Percentiles rank a stretch among this genome's conserved stretches.
phyloP scores from a whole-genome alignment of 2,888 invertebrate genomes.

The Tupiocoris notatus region DNA sequence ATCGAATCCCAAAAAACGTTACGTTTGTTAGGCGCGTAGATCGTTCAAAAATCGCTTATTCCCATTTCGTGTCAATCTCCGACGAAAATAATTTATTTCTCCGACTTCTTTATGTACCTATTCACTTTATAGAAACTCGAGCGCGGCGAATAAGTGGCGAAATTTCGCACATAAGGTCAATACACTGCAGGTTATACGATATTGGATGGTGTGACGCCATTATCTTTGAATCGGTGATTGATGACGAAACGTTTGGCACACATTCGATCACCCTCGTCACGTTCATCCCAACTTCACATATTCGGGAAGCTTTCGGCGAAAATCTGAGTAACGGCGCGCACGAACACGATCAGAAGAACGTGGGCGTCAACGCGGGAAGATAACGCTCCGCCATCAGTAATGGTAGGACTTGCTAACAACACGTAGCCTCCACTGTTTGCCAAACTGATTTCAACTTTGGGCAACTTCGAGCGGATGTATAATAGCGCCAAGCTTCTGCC shows the following conservation, averaged over 20 bases:
- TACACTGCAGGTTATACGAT: background rate
- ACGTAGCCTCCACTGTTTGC: background rate
- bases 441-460: background rate
- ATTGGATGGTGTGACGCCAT: background rate
- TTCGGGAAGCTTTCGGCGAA: background rate
- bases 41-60: no score
- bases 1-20: no score
- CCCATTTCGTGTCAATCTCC: no score
- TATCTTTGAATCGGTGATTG: conserved; percentile 39
- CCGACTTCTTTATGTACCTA: no score
- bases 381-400: background rate
- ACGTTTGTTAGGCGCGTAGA: no score
- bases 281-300: conserved; percentile 32
- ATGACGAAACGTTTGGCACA: conserved; percentile 37
- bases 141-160: no score
- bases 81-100: no score
- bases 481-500: background rate
- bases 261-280: conserved; percentile 33
- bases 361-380: background rate
- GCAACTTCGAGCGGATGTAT: background rate
- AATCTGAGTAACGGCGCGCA: background rate
- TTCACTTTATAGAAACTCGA: no score
- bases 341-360: background rate
- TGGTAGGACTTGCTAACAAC: background rate
- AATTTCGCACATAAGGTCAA: background rate